These are phyloP conservation scores for Cyphomyrus plagiostoma DNA, from an alignment of 2,113 vertebrate species.

Conservation along the genomic window DNA sequence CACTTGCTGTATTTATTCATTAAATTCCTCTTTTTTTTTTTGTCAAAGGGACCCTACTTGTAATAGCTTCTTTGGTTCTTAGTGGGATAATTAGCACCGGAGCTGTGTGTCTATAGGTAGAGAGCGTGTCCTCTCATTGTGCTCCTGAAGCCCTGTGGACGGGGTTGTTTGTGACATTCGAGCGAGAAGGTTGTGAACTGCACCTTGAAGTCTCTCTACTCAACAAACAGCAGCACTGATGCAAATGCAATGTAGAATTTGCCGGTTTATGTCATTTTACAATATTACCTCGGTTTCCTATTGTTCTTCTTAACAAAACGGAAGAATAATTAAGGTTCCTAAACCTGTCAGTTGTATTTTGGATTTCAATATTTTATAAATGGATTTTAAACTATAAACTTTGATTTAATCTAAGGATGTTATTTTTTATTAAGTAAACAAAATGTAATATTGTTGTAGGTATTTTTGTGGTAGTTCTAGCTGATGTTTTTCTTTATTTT, in stretches of 20 bases:
- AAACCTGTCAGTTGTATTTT: neutral
- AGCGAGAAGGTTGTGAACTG: slow-evolving; percentile 2
- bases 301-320: neutral
- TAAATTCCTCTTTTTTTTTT: neutral
- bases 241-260: slow-evolving; percentile 20
- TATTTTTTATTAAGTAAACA: neutral
- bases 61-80: neutral
- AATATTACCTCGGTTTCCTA: neutral
- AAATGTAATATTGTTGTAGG: neutral
- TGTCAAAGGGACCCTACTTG: neutral
- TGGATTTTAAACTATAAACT: neutral
- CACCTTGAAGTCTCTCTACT: slow-evolving; percentile 17
- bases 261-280: neutral
- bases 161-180: neutral
- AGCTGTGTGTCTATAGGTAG: neutral
- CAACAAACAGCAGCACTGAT: slow-evolving; percentile 19
- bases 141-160: neutral
- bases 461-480: neutral
- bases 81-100: neutral
- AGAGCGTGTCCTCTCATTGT: neutral
- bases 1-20: neutral
- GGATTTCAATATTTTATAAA: neutral
- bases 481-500: neutral
- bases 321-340: neutral
- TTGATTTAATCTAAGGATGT: neutral